Evolutionary conservation across 1,140 invertebrate genomes (phyloP).

Genomic region (Cydia strobilella): DNA sequence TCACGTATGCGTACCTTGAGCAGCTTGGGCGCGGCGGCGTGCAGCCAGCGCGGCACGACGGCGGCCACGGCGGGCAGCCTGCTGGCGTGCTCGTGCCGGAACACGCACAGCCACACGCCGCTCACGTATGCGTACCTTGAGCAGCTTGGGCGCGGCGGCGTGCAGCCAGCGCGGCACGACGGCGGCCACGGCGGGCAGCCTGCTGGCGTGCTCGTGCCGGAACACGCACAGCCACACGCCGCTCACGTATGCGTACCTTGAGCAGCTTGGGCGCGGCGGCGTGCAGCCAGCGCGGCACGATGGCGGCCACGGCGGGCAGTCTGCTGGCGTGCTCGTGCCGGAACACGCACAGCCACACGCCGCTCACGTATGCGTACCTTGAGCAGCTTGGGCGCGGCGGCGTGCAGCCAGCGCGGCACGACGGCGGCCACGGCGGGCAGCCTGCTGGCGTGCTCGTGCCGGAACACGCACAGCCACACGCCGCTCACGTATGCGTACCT

Average conservation of each 20-base stretch:
- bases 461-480: slow-evolving; percentile 90
- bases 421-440: slow-evolving; percentile 85
- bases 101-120: slow-evolving; percentile 88
- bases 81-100: slow-evolving; percentile 91
- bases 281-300: slow-evolving; percentile 89
- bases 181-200: slow-evolving; percentile 84
- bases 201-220: slow-evolving; percentile 90
- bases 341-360: slow-evolving; percentile 89
- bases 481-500: slow-evolving; percentile 88
- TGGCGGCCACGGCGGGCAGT: slow-evolving; percentile 84
- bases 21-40: slow-evolving; percentile 88
- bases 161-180: slow-evolving; percentile 89
- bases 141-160: slow-evolving; percentile 88
- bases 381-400: slow-evolving; percentile 88
- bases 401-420: slow-evolving; percentile 88
- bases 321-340: slow-evolving; percentile 90
- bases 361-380: slow-evolving; percentile 89
- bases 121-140: slow-evolving; percentile 91
- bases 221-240: slow-evolving; percentile 90
- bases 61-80: slow-evolving; percentile 85
- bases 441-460: slow-evolving; percentile 89
- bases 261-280: slow-evolving; percentile 89
- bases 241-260: slow-evolving; percentile 89
- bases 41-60: slow-evolving; percentile 88
- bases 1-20: slow-evolving; percentile 90